Base-by-base conservation (phyloP, 2,888 invertebrate species). In the Caenorhabditis plicata region DNA sequence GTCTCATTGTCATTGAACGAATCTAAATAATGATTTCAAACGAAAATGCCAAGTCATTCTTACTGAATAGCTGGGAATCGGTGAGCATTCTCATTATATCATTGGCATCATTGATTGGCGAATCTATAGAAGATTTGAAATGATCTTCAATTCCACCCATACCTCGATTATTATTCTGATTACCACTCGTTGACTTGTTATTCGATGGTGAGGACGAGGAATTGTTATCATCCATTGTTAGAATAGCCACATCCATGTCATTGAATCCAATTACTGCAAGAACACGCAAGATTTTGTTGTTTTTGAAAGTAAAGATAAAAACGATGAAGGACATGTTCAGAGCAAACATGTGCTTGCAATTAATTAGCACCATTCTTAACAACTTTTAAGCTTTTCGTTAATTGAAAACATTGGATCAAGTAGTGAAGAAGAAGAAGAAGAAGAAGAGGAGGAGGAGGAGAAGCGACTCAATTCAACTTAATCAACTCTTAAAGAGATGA, bases 321-420 rank as follows among this genome's bases (percentile, higher is more conserved):
- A 17, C 19, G 15, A 36, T 31, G 19, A 39, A 11, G 23, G 32
- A 38, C 23, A 23, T 32, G 36, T 15, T 29, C 17, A 15, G 19
- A n/a, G 26, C 48, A 44, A 48, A 53, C 60, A 60, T 60, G 60
- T 60, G 60, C 53, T 60, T 49, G 53, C 60, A 60, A 60, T 60
- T 60, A 60, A 60, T 60, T 60, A 60, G 50, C 47, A 48, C 48
- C 42, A 40, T 27, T 42, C 33, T n/a, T 22, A 17, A 36, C 19
- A 22, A 23, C 17, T 11, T 22, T 33, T n/a, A n/a, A n/a, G n/a
- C n/a, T n/a, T n/a, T n/a, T n/a, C n/a, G n/a, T n/a, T n/a, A 8
- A 23, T 22, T 19, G 27, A 49, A 41, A 23, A 26, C 8, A 13
- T 5, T 13, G 40, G n/a, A 27, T 15, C 40, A 13, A n/a, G 23